phyloP scores from a whole-genome alignment of 2,888 invertebrate species.

The Ochlodes sylvanus region DNA sequence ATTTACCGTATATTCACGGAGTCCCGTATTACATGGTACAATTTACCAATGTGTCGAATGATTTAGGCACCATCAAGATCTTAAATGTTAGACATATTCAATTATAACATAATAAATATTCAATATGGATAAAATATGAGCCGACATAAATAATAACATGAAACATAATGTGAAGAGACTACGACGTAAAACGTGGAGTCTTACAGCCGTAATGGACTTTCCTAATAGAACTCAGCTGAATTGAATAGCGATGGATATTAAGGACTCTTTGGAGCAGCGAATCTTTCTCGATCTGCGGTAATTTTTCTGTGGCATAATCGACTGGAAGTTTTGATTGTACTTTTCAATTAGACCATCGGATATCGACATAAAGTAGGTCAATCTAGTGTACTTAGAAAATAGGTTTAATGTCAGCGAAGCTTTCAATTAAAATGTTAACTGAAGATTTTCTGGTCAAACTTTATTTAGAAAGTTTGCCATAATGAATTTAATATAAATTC shows the following conservation, averaged over 20 bases:
- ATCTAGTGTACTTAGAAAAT: neutral
- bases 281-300: slow-evolving; percentile 14
- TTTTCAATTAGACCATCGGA: neutral
- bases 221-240: slow-evolving; percentile 3
- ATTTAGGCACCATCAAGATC: too few species aligned
- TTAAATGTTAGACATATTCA: too few species aligned
- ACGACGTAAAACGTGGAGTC: neutral
- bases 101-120: too few species aligned
- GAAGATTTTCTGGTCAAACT: too few species aligned
- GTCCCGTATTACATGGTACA: too few species aligned
- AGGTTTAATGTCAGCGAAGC: neutral
- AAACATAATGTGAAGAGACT: neutral
- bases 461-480: too few species aligned
- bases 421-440: too few species aligned
- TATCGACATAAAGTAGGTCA: slow-evolving; percentile 2
- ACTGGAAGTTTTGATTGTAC: slow-evolving; percentile 20
- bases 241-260: slow-evolving; percentile 21
- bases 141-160: neutral
- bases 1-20: too few species aligned
- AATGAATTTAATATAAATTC: too few species aligned
- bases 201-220: neutral
- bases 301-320: slow-evolving; percentile 31
- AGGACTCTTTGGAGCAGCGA: slow-evolving; percentile 10
- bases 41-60: too few species aligned
- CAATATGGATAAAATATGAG: too few species aligned